Evolutionary conservation across 37 sponge, comb jelly and placozoan species (phyloP).

Genomic region (Petrosia ficiformis): DNA sequence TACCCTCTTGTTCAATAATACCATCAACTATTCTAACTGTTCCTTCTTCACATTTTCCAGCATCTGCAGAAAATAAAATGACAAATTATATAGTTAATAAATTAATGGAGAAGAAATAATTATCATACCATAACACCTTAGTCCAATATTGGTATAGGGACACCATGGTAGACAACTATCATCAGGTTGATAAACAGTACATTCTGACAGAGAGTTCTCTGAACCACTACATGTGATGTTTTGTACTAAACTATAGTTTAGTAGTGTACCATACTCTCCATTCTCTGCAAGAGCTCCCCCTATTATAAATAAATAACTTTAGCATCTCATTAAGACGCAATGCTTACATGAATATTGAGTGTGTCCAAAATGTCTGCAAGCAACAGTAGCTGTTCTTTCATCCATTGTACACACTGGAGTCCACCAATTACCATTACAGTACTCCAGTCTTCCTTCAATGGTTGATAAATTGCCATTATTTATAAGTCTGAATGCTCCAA

Average conservation of each 20-base stretch:
- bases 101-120: background rate
- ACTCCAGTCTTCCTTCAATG: background rate
- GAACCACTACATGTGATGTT: background rate
- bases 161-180: background rate
- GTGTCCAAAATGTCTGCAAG: background rate
- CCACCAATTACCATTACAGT: background rate
- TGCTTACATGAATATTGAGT: background rate
- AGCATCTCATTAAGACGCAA: background rate
- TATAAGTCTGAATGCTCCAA: background rate
- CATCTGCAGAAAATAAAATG: background rate
- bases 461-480: background rate
- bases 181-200: background rate
- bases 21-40: background rate
- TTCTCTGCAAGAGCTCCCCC: background rate
- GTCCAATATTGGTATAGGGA: background rate
- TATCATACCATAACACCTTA: constrained; percentile 4
- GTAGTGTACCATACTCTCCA: background rate
- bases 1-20: constrained; percentile 4
- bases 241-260: background rate
- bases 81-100: background rate
- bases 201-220: background rate
- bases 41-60: constrained; percentile 3
- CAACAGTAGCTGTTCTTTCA: background rate
- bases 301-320: background rate
- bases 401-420: background rate